A percentile compares a stretch with the other conserved stretches of the same genome.
Evolutionary conservation across 2,888 invertebrate genomes (phyloP).

Genomic region (Campoplex capitator): DNA sequence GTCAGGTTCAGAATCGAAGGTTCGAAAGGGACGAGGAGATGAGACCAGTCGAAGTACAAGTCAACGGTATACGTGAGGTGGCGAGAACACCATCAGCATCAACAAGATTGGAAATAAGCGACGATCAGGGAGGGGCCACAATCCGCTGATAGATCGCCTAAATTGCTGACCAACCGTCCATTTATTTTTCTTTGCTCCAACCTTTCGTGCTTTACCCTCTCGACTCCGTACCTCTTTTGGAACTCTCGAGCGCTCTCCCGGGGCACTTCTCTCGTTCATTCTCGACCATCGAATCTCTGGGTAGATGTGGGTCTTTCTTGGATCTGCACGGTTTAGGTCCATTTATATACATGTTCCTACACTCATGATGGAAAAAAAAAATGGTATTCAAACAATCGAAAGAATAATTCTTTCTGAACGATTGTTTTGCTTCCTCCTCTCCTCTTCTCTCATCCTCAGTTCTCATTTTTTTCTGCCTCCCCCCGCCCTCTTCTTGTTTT

Average conservation of each 20-base stretch:
- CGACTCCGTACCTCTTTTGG: conserved; percentile 14
- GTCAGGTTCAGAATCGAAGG: not conserved
- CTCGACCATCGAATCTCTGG: conserved; percentile 10
- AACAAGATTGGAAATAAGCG: conserved; percentile 34
- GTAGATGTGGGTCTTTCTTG: conserved; percentile 21
- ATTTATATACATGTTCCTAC: conserved; percentile 1
- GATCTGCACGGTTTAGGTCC: conserved; percentile 37
- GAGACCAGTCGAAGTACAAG: conserved; percentile 44
- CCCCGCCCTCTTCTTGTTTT: conserved; percentile 11
- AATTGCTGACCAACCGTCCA: conserved; percentile 76
- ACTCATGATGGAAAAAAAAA: not conserved
- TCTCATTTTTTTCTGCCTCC: too few relatives aligned
- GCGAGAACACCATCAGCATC: conserved; percentile 49
- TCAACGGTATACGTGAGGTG: conserved; percentile 37
- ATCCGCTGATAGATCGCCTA: conserved; percentile 77
- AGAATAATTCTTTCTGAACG: not conserved
- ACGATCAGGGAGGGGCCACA: conserved; percentile 62
- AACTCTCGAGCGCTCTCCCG: conserved; percentile 23
- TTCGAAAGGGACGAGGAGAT: not conserved
- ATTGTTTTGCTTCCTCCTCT: not conserved
- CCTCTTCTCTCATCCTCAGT: not conserved
- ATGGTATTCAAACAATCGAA: not conserved
- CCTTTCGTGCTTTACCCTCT: conserved; percentile 19
- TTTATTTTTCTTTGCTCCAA: conserved; percentile 78
- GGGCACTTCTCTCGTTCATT: conserved; percentile 30